Evolutionary conservation across 2,888 invertebrate genomes (phyloP), one percentile per base, ranked within the genome.

Genomic region (Leuctra nigra): DNA sequence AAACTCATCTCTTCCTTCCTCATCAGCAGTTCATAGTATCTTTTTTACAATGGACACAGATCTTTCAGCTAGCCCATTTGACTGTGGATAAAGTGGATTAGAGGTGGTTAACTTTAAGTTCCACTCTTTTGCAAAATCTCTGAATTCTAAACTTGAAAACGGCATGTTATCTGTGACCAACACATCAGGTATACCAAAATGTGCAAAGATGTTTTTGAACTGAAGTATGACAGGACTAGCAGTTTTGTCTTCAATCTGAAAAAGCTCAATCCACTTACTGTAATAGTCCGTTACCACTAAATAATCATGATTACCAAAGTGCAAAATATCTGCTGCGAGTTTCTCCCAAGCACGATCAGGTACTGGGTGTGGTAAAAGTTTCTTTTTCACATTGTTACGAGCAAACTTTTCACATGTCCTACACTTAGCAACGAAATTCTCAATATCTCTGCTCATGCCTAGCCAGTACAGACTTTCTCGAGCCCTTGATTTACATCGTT

Each of bases 391-490:
- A 38, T 53, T 54, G 22, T 23, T 56, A 39, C 47, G 7, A 55
- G 47, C 29, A 23, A 39, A 53, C 16, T 14, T 29, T 13, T 13
- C 20, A 53, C 58, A 60, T 1, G 29, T 25, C 11, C 18, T n/a
- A 39, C 60, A 60, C 1, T 47, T 23, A 2, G 16, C 23, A 24
- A 60, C 53, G 13, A 39, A 23, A 2, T 64, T 33, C 48, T 67
- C 65, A 36, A 70, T 64, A 20, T 68, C 65, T n/a, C 2, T 23
- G 52, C 64, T 23, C 29, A 54, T 54, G 2, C 44, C 44, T 13
- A 46, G 54, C 54, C 46, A 54, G n/a, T 9, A 52, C 1, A 53
- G 22, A 9, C 47, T 16, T 24, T 48, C 4, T 16, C 55, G 13
- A 13, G 55, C 36, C 9, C 55, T 7, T 1, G 13, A 23, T 48